Conservation (phyloP, 30 jellyfish, hydroid and myxozoan genomes). For the Aurelia sp. region DNA sequence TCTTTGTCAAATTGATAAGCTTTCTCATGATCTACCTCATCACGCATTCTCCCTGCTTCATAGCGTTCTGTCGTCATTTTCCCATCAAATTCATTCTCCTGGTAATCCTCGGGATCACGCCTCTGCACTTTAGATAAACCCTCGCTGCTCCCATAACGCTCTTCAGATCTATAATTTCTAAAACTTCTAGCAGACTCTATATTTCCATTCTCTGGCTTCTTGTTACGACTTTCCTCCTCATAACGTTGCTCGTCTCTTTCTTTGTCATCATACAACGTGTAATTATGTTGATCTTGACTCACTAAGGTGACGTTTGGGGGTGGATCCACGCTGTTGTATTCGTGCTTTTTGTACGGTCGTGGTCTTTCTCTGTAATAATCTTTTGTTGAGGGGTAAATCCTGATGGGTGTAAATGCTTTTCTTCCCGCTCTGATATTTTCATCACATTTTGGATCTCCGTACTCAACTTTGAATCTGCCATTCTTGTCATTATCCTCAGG, state of each 20-base stretch:
- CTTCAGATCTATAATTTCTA: conserved; percentile 3
- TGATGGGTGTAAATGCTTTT: conserved; percentile 58
- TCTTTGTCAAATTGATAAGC: conserved; percentile 33
- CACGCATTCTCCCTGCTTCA: conserved; percentile 17
- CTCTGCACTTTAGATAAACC: background rate
- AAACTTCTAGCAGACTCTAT: conserved; percentile 12
- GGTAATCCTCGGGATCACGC: conserved; percentile 29
- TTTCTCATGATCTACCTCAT: conserved; percentile 19
- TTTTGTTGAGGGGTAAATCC: conserved; percentile 41
- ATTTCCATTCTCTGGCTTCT: conserved; percentile 16
- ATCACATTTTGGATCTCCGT: conserved; percentile 16
- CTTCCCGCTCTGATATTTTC: conserved; percentile 54
- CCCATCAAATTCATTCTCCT: background rate
- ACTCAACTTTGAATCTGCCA: conserved; percentile 9
- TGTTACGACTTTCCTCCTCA: conserved; percentile 31
- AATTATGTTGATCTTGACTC: conserved; percentile 11
- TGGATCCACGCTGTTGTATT: conserved; percentile 31
- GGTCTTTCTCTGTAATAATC: conserved; percentile 46
- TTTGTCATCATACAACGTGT: conserved; percentile 31
- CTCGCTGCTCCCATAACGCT: background rate
- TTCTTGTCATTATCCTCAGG: conserved; percentile 26
- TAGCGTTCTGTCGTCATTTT: background rate
- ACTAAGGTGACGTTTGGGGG: conserved; percentile 75
- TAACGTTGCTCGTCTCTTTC: conserved; percentile 4
- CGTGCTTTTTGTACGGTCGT: conserved; percentile 13